A percentile compares a stretch with the other conserved stretches of the same genome.
Conservation (phyloP, 2,888 invertebrate species). For the Philereme vetulata region DNA sequence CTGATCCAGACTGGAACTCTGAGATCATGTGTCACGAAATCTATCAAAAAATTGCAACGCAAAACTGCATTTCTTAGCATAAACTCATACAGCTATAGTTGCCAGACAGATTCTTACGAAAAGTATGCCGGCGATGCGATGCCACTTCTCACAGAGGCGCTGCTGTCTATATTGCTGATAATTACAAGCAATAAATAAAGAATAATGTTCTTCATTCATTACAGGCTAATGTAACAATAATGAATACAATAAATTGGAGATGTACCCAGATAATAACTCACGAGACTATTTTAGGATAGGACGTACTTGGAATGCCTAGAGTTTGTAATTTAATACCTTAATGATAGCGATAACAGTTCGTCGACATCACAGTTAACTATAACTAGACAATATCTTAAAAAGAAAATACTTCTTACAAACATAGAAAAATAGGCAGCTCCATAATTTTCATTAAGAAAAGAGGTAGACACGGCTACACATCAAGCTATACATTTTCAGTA, state of each 20-base stretch:
- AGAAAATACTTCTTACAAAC: background rate
- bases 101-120: background rate
- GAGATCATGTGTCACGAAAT: background rate
- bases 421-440: no score
- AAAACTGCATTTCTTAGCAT: background rate
- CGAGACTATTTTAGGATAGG: conserved; percentile 37
- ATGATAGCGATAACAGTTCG: conserved; percentile 55
- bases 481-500: no score
- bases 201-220: conserved; percentile 24
- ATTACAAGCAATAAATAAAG: conserved; percentile 27
- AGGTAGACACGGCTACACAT: no score
- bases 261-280: conserved; percentile 18
- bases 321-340: conserved; percentile 42
- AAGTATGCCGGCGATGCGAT: background rate
- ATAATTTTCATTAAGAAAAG: no score
- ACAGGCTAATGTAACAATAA: conserved; percentile 29
- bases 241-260: conserved; percentile 27
- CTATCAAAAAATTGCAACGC: background rate
- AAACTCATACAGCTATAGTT: no score
- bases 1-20: background rate
- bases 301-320: conserved; percentile 33
- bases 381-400: conserved; percentile 4
- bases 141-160: conserved; percentile 1
- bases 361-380: conserved; percentile 43
- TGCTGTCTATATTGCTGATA: conserved; percentile 21